Conservation (phyloP, 2,888 invertebrate genomes). For the Ligdia adustata region DNA sequence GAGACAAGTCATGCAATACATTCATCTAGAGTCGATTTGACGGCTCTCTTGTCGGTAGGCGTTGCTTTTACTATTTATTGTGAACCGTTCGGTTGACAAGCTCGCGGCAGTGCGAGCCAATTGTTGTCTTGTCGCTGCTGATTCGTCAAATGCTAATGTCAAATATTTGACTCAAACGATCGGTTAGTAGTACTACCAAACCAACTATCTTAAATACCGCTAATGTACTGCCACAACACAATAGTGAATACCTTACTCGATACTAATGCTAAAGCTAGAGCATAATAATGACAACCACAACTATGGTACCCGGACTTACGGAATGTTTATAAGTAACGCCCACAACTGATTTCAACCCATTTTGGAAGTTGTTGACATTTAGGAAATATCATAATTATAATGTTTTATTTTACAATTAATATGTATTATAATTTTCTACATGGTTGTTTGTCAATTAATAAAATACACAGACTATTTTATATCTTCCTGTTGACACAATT, state of each 20-base stretch:
- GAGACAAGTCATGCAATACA: slow-evolving; percentile 53
- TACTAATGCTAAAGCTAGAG: too few relatives aligned
- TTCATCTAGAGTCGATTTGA: slow-evolving; percentile 53
- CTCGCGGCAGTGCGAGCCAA: slow-evolving; percentile 51
- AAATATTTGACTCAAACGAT: slow-evolving; percentile 51
- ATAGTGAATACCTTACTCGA: too few relatives aligned
- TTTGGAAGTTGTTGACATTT: slow-evolving; percentile 50
- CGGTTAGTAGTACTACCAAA: too few relatives aligned
- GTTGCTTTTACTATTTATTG: slow-evolving; percentile 55
- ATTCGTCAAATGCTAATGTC: slow-evolving; percentile 46
- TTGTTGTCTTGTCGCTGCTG: slow-evolving; percentile 48
- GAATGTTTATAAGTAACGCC: slow-evolving; percentile 55
- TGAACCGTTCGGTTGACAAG: slow-evolving; percentile 57
- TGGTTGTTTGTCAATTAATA: slow-evolving; percentile 34
- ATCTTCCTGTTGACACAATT: slow-evolving; percentile 55
- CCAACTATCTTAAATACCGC: background rate
- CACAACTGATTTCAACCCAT: slow-evolving; percentile 44
- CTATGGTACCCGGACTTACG: too few relatives aligned
- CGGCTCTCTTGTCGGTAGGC: slow-evolving; percentile 50
- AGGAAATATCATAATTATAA: too few relatives aligned
- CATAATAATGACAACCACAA: too few relatives aligned
- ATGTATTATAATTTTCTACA: too few relatives aligned
- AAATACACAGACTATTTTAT: slow-evolving; percentile 43
- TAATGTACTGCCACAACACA: too few relatives aligned
- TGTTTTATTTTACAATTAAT: too few relatives aligned